phyloP scores from a whole-genome alignment of 2,888 invertebrate genomes.

The Junonia oenone region DNA sequence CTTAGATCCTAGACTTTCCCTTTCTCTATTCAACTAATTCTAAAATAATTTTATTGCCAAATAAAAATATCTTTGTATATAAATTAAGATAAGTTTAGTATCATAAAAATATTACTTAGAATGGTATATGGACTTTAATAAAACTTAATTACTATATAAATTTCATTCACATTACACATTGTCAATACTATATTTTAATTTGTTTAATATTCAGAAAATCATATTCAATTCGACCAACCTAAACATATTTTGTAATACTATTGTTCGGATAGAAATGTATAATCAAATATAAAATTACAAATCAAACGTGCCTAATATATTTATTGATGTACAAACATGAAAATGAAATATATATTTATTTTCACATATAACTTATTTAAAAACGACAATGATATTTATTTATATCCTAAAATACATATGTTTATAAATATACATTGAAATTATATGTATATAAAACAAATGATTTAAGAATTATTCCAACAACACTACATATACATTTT shows the following conservation, averaged over 20 bases:
- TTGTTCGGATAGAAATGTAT: slow-evolving; percentile 17
- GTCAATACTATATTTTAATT: background rate
- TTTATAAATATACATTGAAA: too few species aligned
- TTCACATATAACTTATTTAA: background rate
- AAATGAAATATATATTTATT: background rate
- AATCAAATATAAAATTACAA: slow-evolving; percentile 21
- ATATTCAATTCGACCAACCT: slow-evolving; percentile 16
- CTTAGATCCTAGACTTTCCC: slow-evolving; percentile 23
- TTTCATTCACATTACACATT: background rate
- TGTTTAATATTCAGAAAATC: background rate
- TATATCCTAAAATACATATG: background rate
- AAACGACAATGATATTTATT: background rate
- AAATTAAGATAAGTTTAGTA: slow-evolving; percentile 5
- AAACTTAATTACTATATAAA: background rate
- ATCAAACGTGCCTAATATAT: slow-evolving; percentile 35
- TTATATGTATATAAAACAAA: too few species aligned
- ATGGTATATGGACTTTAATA: background rate
- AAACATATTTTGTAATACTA: slow-evolving; percentile 36
- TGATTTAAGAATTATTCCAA: too few species aligned
- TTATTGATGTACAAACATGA: background rate
- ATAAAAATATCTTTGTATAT: slow-evolving; percentile 21
- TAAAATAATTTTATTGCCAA: slow-evolving; percentile 26
- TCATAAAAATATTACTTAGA: background rate
- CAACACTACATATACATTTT: too few species aligned
- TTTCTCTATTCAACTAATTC: slow-evolving; percentile 14